These are phyloP conservation scores for Falco naumanni DNA, from an alignment of 2,797 vertebrate genomes.

Conservation along the genomic window DNA sequence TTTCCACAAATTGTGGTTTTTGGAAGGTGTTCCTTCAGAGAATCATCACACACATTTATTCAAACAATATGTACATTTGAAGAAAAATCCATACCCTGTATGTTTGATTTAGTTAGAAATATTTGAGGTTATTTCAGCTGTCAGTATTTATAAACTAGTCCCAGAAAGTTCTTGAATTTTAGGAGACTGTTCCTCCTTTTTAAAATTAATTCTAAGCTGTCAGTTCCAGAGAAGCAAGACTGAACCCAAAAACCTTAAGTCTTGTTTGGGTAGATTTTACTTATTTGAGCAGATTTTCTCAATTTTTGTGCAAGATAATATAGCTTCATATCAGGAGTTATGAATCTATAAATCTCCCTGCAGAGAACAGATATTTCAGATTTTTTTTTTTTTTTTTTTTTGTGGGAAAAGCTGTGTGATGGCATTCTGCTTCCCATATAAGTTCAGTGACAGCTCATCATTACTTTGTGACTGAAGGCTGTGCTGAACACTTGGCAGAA, in stretches of 20 bases:
- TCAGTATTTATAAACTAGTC: not conserved
- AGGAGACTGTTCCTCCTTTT: not conserved
- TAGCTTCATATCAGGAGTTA: not conserved
- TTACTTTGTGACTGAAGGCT: conserved; percentile 7
- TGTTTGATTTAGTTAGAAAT: not conserved
- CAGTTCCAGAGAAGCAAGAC: not conserved
- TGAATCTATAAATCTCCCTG: not conserved
- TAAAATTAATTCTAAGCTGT: not conserved
- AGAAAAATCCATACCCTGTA: not conserved
- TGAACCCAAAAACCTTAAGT: not conserved
- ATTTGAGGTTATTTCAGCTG: not conserved
- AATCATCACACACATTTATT: not conserved
- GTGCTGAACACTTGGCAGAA: not conserved
- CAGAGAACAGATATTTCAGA: not conserved
- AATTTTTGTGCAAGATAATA: not conserved
- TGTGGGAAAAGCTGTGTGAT: not conserved
- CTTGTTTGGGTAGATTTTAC: not conserved
- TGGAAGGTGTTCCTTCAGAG: not conserved
- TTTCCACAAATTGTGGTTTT: not conserved
- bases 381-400: too few species aligned
- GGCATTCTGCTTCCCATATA: not conserved
- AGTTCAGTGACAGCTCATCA: conserved; percentile 21
- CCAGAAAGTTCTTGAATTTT: not conserved
- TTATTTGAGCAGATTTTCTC: not conserved
- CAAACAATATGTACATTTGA: not conserved